phyloP scores from a whole-genome alignment of 1,140 invertebrate genomes.

The Drosophila subpulchrella region DNA sequence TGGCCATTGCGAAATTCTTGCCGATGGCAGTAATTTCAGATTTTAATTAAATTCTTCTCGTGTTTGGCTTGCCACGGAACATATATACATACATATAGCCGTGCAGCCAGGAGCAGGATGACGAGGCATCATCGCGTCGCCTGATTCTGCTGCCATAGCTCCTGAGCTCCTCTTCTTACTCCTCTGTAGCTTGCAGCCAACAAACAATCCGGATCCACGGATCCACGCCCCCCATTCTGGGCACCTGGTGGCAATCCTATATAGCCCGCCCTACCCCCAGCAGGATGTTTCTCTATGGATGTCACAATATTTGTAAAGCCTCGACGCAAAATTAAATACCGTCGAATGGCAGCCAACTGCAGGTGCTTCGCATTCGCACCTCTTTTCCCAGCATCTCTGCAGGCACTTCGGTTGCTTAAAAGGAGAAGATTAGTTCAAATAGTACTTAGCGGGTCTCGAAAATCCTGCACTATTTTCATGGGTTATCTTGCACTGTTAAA shows the following conservation, averaged over 20 bases:
- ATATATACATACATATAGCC: neutral
- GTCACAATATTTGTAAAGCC: constrained; percentile 33
- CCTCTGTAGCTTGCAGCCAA: constrained; percentile 37
- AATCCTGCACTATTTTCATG: too few relatives aligned
- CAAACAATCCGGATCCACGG: constrained; percentile 27
- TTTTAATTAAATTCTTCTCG: constrained; percentile 81
- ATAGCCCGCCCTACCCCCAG: neutral
- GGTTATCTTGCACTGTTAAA: too few relatives aligned
- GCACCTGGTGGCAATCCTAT: constrained; percentile 12
- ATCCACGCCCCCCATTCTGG: constrained; percentile 7
- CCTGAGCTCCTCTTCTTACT: constrained; percentile 4
- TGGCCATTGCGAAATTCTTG: constrained; percentile 45
- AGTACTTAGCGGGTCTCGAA: neutral
- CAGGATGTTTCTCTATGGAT: constrained; percentile 17
- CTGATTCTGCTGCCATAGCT: constrained; percentile 12
- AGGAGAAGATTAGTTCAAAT: neutral
- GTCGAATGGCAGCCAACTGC: neutral
- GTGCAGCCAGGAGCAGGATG: constrained; percentile 21
- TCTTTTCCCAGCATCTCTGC: neutral
- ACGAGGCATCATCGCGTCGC: constrained; percentile 22
- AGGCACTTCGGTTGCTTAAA: neutral
- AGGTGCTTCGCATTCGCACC: neutral
- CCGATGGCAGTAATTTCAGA: constrained; percentile 74
- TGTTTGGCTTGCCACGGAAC: constrained; percentile 43
- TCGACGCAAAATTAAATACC: constrained; percentile 31